Evolutionary conservation across 2,113 vertebrate genomes (phyloP), one percentile per base, ranked within the genome.

Genomic region (Passer montanus): DNA sequence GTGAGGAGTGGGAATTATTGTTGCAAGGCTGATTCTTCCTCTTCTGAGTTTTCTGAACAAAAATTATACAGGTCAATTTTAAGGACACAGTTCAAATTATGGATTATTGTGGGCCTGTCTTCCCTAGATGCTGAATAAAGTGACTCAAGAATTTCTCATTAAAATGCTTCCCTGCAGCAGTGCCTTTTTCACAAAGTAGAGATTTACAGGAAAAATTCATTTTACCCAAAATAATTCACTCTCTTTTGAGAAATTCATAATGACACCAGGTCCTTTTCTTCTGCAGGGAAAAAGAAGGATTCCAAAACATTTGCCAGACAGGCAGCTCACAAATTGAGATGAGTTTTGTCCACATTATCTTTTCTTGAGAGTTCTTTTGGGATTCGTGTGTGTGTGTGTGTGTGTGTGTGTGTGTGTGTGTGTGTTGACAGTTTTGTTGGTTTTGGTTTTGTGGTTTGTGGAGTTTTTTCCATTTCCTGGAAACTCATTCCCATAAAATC

Each of bases 401-500:
- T 41, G 39, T 41, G 39, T 41, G 39, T 41, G 39, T 59, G 13
- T 21, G 7, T 46, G 15, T 2, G 2, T 41, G 39, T 41, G 39
- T 41, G 39, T 41, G 39, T 59, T 41, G 11, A 11, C 31, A 33
- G 5, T 4, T 26, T 62, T 39, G 9, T 41, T 41, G 22, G 6
- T 33, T 33, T n/a, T 17, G 3, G 2, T 23, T 60, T 60, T 37
- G 12, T 12, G 13, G 4, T 19, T 17, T 19, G 5, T 59, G 53
- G 5, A 4, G 0, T 7, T 41, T 63, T 49, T 37, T 14, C 14
- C 1, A 1, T 10, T 60, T 53, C 30, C 22, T 58, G 26, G 12
- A 68, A 76, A 43, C 62, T 41, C 13, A 5, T 46, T 52, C 23
- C 21, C 39, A 64, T 69, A 59, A 64, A 87, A 53, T 39, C 39